Evolutionary conservation across 2,888 invertebrate species (phyloP), one percentile per base, ranked within the genome.

Genomic region (Nemotelus nigrinus): DNA sequence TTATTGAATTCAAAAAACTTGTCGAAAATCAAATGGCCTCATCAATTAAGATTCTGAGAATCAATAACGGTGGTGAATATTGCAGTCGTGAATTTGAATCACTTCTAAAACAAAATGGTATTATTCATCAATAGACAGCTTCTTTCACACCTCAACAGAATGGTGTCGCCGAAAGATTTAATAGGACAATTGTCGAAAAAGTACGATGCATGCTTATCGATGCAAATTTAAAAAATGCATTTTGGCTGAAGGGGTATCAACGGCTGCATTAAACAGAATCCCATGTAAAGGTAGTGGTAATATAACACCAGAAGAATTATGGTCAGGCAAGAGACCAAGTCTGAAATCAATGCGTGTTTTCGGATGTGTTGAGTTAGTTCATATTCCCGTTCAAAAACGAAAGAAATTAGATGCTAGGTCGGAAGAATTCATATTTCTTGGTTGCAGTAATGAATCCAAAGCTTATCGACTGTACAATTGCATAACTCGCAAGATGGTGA

Each of bases 371-470:
- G 50, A 80, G 80, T 63, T 64, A 55, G 57, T 57, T 3, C 57
- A 57, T 8, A 57, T 57, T 7, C 57, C 57, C 10, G 25, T n/a
- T 3, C 57, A 57, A 25, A 57, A 57, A 8, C 4, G 57, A 7
- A 57, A 57, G 10, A 53, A 57, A 7, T 3, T 57, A 44, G 78
- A 79, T 71, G 3, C 72, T 43, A 80, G 78, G 67, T 80, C 78
- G n/a, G 10, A 65, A 64, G 60, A 78, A 39, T 57, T 50, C n/a
- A 60, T 74, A 43, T 60, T 58, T 25, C 10, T 74, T 57, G 74
- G 57, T n/a, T 57, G 2, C 57, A 57, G 57, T 25, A 57, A 7
- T 57, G 57, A 57, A 57, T 57, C 57, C 3, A 57, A 57, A 8
- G 57, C 57, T 3, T 57, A 57, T 57, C 57, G 57, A 7, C 57